Base-by-base conservation (phyloP, 2,888 invertebrate species). In the Cosmopolites sordidus region DNA sequence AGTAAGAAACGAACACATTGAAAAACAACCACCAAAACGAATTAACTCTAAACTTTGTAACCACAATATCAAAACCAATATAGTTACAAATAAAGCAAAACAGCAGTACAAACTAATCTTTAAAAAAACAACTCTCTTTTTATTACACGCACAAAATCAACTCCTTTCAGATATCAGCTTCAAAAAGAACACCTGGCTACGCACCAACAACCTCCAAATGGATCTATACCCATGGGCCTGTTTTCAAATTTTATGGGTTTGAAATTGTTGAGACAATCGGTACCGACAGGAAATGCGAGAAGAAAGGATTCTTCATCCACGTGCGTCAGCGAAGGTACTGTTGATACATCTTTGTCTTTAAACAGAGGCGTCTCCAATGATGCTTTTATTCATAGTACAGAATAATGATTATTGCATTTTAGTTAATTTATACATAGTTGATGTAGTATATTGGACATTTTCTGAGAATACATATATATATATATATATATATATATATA, bases 161-260 rank as follows among this genome's bases (percentile, higher is more conserved):
- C 4, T 8, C 22, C 12, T 40, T 40, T 16, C 39, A 64, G 69
- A 18, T 82, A 87, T 66, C 91, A 91, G 66, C 76, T 87, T 54
- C 87, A 90, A 64, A 85, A 87, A 57, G 83, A 89, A 56, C 78
- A 83, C 38, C 68, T 76, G 41, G 78, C 80, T 1, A 47, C 77
- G 78, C 15, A 76, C 78, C 66, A 69, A 9, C 75, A 71, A 1
- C 65, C 66, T 1, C 58, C 77, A 0, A 79, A 81, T 1, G 78
- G 80, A 1, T 76, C 81, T 0, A 66, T 75, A 17, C 81, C 83
- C 0, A 72, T 80, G 43, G 82, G 83, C 50, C 81, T 86, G 0
- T 75, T 87, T 8, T 84, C 86, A n/a, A 84, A 83, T 18, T 67
- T 87, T 86, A 85, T 87, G 82, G 83, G 86, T 1, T 65, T 86